Conservation (phyloP, 2,797 vertebrate genomes). For the Rhinoraja longicauda region DNA sequence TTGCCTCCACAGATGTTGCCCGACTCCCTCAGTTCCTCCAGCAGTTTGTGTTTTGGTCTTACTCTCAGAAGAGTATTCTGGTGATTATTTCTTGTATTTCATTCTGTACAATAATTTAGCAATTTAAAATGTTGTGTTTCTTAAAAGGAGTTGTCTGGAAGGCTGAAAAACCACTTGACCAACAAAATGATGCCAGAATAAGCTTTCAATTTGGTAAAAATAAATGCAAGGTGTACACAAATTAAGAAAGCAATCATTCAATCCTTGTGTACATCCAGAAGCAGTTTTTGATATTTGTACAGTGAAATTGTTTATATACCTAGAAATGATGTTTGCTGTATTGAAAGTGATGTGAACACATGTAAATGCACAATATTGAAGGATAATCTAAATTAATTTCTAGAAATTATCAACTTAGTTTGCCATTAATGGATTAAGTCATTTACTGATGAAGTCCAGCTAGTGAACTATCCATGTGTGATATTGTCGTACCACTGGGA, state of each 20-base stretch:
- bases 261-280: neutral
- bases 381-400: neutral
- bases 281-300: neutral
- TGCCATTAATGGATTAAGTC: neutral
- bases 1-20: no score
- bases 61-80: neutral
- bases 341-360: neutral
- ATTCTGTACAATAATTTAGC: neutral
- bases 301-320: slow-evolving; percentile 6
- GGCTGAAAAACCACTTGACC: neutral
- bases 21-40: no score
- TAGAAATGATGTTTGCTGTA: neutral
- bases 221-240: neutral
- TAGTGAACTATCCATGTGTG: neutral
- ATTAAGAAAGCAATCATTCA: neutral
- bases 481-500: neutral
- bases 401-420: neutral
- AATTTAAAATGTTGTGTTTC: neutral
- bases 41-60: no score
- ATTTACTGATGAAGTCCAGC: neutral
- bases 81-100: neutral
- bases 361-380: neutral
- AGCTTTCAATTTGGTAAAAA: neutral
- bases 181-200: neutral
- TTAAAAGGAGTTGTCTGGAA: neutral